Evolutionary conservation across 2,113 vertebrate species (phyloP), one percentile per base, ranked within the genome.

Genomic region (Calyptomena viridis): DNA sequence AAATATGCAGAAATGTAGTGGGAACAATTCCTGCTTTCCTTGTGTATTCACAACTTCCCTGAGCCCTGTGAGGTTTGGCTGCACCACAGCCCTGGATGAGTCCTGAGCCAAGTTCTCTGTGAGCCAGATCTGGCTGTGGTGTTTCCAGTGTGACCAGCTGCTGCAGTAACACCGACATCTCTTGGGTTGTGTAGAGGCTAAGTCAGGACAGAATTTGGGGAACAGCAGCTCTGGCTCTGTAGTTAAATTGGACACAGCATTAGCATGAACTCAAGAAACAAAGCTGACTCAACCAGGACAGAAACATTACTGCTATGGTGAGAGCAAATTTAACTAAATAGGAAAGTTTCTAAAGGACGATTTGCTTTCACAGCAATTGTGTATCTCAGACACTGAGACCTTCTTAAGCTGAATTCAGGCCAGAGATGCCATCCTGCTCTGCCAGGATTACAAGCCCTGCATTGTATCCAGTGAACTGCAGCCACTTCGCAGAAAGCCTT

Each of bases 391-490:
- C 49, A 55, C 2, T 24, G 53, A 71, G 64, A 72, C 68, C 49
- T 68, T 73, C 46, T 76, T 56, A 35, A 84, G 87, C 75, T 88
- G 56, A 69, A 84, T 59, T 44, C 40, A n/a, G 44, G 46, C 27
- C 67, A 73, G 42, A 5, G 62, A 82, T 92, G n/a, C 55, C 79
- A 78, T 85, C 69, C 25, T 75, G 25, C 80, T 87, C 75, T 87
- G 40, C 53, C 47, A 69, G 72, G 73, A 52, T 79, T 63, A 94
- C 74, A 95, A 91, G 78, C 52, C 40, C 27, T 4, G 12, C 58
- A 33, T 71, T 96, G 89, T 92, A 86, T 42, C 81, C 80, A 72
- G 91, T 53, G 75, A 55, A 87, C 39, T 50, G 84, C 79, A 84
- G 44, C 47, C 15, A 6, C 60, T 72, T 84, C 11, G 12, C 81